These are phyloP conservation scores for Corythaixoides concolor DNA, from an alignment of 2,113 vertebrate genomes.

Conservation along the genomic window DNA sequence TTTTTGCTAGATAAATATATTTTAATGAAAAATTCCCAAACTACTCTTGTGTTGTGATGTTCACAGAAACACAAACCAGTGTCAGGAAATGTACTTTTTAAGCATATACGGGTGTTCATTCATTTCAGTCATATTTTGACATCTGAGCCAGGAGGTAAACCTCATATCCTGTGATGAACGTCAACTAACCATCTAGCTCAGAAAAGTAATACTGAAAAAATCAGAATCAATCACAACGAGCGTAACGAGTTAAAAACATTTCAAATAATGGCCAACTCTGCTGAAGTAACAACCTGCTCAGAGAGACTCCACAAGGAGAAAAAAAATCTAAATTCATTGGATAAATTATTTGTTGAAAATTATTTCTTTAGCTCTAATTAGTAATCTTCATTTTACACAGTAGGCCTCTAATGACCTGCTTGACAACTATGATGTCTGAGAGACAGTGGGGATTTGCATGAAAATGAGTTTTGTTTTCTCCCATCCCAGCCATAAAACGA, in stretches of 20 bases:
- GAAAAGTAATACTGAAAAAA: not conserved
- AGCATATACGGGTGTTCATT: not conserved
- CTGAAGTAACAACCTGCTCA: not conserved
- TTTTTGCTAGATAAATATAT: not conserved
- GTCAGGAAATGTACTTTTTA: not conserved
- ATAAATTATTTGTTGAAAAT: conserved; percentile 66
- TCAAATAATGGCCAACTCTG: not conserved
- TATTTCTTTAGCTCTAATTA: conserved; percentile 65
- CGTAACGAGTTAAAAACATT: not conserved
- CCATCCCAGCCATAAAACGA: not conserved
- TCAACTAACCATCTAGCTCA: not conserved
- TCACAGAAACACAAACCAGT: not conserved
- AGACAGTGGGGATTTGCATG: conserved; percentile 66
- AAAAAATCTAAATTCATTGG: conserved; percentile 14
- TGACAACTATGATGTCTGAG: conserved; percentile 58
- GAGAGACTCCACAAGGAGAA: conserved; percentile 12
- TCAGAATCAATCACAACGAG: not conserved
- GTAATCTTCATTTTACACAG: conserved; percentile 69
- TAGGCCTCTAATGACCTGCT: conserved; percentile 68
- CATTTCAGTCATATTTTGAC: not conserved
- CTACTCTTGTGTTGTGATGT: not conserved
- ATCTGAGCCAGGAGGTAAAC: not conserved
- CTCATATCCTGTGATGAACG: not conserved
- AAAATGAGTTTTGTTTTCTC: conserved; percentile 56
- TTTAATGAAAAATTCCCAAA: not conserved